These are phyloP conservation scores for Cavia porcellus DNA, from an alignment of 2,113 vertebrate species.

Conservation along the genomic window DNA sequence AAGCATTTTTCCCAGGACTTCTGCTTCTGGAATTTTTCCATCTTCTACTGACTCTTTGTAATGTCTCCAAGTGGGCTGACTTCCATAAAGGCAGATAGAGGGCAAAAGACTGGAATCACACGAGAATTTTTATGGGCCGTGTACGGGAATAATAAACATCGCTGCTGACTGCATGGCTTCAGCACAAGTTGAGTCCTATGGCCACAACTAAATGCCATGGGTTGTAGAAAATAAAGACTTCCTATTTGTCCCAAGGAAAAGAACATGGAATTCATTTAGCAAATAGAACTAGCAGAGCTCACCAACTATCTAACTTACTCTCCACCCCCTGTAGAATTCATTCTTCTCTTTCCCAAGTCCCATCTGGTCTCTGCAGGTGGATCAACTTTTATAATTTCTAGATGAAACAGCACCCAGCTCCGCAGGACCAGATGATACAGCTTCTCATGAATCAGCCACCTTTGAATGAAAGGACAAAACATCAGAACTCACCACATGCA, in stretches of 20 bases:
- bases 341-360: not conserved
- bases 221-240: not conserved
- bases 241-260: not conserved
- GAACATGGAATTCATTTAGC: not conserved
- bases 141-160: not conserved
- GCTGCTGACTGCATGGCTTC: not conserved
- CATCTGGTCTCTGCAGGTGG: not conserved
- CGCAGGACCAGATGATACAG: rapidly evolving
- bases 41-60: not conserved
- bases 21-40: not conserved
- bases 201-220: not conserved
- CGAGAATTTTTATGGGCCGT: not conserved
- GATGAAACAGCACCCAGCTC: not conserved
- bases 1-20: not conserved
- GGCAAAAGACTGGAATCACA: not conserved
- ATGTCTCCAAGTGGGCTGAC: not conserved
- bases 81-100: not conserved
- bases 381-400: not conserved
- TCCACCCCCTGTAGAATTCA: not conserved
- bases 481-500: not conserved
- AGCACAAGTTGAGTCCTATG: not conserved
- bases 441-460: not conserved
- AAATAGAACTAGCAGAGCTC: not conserved
- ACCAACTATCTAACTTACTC: not conserved
- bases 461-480: not conserved